A percentile compares a stretch with the other conserved stretches of the same genome.
These are phyloP conservation scores for Oncorhynchus mykiss DNA, from an alignment of 2,113 vertebrate genomes.

Conservation along the genomic window DNA sequence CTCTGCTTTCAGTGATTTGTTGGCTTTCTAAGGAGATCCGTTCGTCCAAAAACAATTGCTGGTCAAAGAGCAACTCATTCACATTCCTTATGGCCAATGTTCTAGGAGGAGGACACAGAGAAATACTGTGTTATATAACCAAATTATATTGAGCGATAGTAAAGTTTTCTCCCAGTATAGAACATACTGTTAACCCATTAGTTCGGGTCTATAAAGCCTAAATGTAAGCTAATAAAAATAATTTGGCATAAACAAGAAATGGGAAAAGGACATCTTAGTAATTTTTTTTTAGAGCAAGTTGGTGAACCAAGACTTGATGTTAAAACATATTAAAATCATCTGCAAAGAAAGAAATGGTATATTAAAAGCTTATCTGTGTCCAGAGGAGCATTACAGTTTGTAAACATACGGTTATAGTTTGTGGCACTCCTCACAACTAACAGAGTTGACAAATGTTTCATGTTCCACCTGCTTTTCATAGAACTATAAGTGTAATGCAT, in stretches of 20 bases:
- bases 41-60: not conserved
- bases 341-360: not conserved
- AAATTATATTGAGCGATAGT: not conserved
- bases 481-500: slow-evolving; percentile 18
- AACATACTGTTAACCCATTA: not conserved
- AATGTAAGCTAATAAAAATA: too few relatives aligned
- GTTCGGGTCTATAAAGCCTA: not conserved
- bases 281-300: not conserved
- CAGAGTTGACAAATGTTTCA: slow-evolving; percentile 17
- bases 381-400: not conserved
- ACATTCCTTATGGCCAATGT: too few relatives aligned
- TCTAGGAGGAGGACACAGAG: not conserved
- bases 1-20: too few relatives aligned
- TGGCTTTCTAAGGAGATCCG: not conserved
- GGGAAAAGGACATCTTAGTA: not conserved
- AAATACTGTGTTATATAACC: not conserved
- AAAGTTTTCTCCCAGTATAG: not conserved
- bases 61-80: not conserved
- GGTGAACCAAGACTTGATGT: not conserved
- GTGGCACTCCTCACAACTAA: not conserved
- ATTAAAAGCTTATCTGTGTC: not conserved
- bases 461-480: slow-evolving; percentile 51
- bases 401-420: slow-evolving; percentile 5
- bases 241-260: too few relatives aligned
- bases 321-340: not conserved